Conservation (phyloP, 2,113 vertebrate genomes). For the Gobius niger region DNA sequence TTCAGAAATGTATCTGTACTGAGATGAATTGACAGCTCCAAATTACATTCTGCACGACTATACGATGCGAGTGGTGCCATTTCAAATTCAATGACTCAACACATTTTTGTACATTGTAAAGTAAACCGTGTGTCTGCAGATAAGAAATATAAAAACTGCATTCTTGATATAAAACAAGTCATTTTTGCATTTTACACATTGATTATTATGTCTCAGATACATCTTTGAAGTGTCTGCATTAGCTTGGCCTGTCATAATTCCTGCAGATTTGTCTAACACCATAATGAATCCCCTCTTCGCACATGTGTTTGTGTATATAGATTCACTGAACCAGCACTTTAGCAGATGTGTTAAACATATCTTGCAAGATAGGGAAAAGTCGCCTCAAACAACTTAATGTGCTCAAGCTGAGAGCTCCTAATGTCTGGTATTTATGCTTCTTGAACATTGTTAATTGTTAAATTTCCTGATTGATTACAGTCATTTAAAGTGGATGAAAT, state of each 20-base stretch:
- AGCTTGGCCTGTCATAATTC: neutral
- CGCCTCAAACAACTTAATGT: neutral
- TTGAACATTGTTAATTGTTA: neutral
- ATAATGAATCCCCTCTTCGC: neutral
- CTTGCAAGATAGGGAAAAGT: neutral
- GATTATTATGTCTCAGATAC: too few species aligned
- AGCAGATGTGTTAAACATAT: neutral
- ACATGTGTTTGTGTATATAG: neutral
- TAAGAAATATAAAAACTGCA: too few species aligned
- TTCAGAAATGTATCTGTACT: conserved; percentile 6
- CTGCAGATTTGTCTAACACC: neutral
- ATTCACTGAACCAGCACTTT: neutral
- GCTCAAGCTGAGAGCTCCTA: neutral
- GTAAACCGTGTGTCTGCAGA: neutral
- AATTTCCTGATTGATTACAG: neutral
- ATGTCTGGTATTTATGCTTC: neutral
- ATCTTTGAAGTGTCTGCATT: too few species aligned
- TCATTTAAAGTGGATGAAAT: neutral
- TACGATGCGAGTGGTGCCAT: neutral
- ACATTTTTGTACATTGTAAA: neutral
- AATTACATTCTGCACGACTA: neutral
- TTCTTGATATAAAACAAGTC: too few species aligned
- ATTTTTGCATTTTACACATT: too few species aligned
- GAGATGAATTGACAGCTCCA: conserved; percentile 10
- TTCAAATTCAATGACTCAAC: conserved; percentile 1